Evolutionary conservation across 37 sponge, comb jelly and placozoan genomes (phyloP).

Genomic region (Mnemiopsis leidyi): DNA sequence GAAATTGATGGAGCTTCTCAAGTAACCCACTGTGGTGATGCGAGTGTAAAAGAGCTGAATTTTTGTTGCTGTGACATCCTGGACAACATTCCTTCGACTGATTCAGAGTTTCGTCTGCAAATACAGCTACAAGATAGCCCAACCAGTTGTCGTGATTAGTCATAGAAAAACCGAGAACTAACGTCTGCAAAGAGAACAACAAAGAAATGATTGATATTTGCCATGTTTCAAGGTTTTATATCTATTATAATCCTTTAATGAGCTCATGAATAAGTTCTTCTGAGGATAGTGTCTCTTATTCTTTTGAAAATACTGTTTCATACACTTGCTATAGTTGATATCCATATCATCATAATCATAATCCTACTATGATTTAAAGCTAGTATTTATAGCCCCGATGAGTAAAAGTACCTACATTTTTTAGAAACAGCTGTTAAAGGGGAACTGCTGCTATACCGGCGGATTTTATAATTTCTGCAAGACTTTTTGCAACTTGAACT

Average conservation of each 20-base stretch:
- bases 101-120: neutral
- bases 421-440: no score
- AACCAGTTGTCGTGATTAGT: conserved; percentile 24
- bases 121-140: neutral
- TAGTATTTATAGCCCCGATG: no score
- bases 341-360: no score
- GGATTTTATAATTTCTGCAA: no score
- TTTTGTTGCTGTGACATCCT: neutral
- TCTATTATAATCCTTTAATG: neutral
- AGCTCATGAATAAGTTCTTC: neutral
- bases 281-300: neutral
- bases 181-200: neutral
- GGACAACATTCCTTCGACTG: neutral
- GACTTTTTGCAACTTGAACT: no score
- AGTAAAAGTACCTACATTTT: no score
- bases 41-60: neutral
- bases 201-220: neutral
- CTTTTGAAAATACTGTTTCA: neutral
- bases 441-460: no score
- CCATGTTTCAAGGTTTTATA: neutral
- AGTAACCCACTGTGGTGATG: neutral
- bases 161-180: neutral
- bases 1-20: neutral
- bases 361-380: no score
- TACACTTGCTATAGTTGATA: no score